Conservation (phyloP, 2,113 vertebrate genomes). For the Cephalophus harveyi region DNA sequence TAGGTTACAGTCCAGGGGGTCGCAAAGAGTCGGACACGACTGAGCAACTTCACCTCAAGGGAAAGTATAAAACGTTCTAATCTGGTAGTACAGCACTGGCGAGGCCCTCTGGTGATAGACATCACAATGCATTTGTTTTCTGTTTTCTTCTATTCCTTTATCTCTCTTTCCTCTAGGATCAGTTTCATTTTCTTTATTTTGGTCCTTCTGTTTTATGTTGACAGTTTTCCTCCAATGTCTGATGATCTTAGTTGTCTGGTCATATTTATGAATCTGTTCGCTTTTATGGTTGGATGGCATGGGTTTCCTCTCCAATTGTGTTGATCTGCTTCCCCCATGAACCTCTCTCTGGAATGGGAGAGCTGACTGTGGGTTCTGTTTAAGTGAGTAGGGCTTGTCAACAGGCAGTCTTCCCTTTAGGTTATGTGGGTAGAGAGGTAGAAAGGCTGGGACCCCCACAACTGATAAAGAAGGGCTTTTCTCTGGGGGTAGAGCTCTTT, state of each 20-base stretch:
- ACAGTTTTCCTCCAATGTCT: not conserved
- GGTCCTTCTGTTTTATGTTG: not conserved
- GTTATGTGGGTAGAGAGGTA: conserved; percentile 52
- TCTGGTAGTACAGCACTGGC: not conserved
- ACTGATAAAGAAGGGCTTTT: conserved; percentile 43
- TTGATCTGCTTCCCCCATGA: not conserved
- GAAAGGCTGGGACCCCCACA: conserved; percentile 45
- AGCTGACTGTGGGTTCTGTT: conserved; percentile 19
- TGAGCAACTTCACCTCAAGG: too few species aligned
- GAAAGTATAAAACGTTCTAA: not conserved
- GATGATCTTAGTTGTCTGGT: not conserved
- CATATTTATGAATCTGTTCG: not conserved
- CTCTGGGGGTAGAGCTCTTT: conserved; percentile 14
- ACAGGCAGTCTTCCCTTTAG: conserved; percentile 37
- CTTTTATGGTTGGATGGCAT: not conserved
- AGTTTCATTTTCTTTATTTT: conserved; percentile 29
- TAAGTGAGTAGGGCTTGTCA: conserved; percentile 19
- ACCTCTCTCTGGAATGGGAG: not conserved
- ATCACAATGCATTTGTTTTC: conserved; percentile 18
- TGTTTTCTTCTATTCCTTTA: not conserved
- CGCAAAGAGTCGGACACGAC: too few species aligned
- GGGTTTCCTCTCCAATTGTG: not conserved
- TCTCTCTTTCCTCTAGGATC: conserved; percentile 31
- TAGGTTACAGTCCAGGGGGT: too few species aligned
- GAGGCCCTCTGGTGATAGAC: not conserved